Evolutionary conservation across 2,113 vertebrate species (phyloP).

Genomic region (Tonatia bakeri): DNA sequence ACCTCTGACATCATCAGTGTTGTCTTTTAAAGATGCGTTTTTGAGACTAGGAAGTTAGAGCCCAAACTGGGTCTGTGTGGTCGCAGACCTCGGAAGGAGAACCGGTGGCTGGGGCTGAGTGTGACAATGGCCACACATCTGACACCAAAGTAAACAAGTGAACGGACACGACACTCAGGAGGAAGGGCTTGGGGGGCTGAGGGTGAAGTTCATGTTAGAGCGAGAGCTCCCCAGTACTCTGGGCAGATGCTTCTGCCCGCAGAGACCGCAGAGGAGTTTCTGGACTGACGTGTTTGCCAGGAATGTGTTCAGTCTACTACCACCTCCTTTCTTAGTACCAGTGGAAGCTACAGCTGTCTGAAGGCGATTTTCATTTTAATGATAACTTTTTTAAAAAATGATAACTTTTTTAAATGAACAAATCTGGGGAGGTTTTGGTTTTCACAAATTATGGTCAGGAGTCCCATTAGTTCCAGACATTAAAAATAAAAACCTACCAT

Average conservation of each 20-base stretch:
- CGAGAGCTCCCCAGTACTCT: neutral
- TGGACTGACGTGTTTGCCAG: neutral
- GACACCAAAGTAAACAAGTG: slow-evolving; percentile 18
- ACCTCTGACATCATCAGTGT: neutral
- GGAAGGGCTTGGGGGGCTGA: neutral
- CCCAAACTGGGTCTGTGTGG: neutral
- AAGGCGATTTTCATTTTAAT: neutral
- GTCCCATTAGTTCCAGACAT: slow-evolving; percentile 19
- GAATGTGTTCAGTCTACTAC: neutral
- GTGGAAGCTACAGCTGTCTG: neutral
- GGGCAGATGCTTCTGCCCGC: neutral
- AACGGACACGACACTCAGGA: neutral
- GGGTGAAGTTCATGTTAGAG: neutral
- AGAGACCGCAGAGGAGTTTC: neutral
- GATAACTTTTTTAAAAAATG: neutral
- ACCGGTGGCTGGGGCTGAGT: neutral
- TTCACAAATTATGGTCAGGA: slow-evolving; percentile 38
- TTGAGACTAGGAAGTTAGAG: neutral
- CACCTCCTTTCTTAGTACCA: neutral
- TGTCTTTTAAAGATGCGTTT: neutral
- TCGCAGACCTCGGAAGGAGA: neutral
- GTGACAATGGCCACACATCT: neutral
- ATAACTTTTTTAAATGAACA: neutral
- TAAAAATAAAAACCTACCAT: slow-evolving; percentile 30
- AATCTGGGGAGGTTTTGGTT: slow-evolving; percentile 43